Evolutionary conservation across 2,888 invertebrate genomes (phyloP), one percentile per base, ranked within the genome.

Genomic region (Byasa hedistus): DNA sequence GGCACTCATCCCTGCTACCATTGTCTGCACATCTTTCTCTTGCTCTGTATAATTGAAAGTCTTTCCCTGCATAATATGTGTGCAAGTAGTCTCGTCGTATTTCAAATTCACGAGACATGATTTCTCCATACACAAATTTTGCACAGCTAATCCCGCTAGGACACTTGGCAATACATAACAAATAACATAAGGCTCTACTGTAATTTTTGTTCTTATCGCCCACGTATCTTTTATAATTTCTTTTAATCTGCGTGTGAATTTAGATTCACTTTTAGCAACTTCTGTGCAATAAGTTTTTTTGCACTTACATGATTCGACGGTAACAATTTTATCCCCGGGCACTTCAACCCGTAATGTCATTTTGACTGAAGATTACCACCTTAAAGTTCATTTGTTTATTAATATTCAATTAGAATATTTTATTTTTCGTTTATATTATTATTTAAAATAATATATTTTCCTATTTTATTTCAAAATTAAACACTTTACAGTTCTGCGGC

Each of bases 171-270:
- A 84, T 58, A 95, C 87, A 76, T 95, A 95, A 76, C 94, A 94
- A 63, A 94, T 89, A 62, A 95, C 87, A 73, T 94, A 93, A 8
- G 95, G 95, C 80, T 95, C 95, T 32, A 95, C 94, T n/a, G 95
- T 95, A 48, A 91, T 74, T 80, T 89, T 87, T 17, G 87, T 81
- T 78, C 85, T 83, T 70, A 89, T 79, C 36, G 82, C 79, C 90
- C 91, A 91, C 70, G 85, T 76, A 69, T 84, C 80, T 78, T 89
- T 89, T 17, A 91, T 76, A 63, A 84, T 85, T 71, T 85, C 78
- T 72, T 91, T 91, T 44, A 89, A 75, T 70, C 87, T 80, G 69
- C 80, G 83, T 73, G 79, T 88, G 39, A 90, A 72, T 77, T 82
- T 87, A 61, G 75, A 81, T 69, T 91, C 89, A 3, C 80, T 75